Conservation (phyloP, 2,888 invertebrate genomes). For the Lapara coniferarum region DNA sequence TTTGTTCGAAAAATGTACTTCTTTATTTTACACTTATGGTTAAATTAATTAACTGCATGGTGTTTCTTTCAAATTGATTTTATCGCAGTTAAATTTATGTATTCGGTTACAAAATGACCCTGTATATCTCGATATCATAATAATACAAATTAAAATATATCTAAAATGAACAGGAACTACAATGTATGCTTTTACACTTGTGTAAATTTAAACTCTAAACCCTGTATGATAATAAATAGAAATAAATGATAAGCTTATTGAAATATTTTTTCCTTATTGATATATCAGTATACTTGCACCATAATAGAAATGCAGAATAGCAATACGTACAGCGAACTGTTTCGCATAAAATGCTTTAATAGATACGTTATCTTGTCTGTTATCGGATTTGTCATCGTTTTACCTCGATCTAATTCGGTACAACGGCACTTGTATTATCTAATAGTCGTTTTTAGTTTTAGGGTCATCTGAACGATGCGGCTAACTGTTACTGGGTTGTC, state of each 20-base stretch:
- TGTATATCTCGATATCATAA: no score
- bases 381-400: slow-evolving; percentile 66
- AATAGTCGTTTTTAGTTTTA: slow-evolving; percentile 45
- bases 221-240: not conserved
- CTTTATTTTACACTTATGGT: no score
- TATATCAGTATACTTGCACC: slow-evolving; percentile 33
- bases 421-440: slow-evolving; percentile 47
- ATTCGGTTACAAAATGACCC: no score
- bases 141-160: no score
- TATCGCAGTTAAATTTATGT: no score
- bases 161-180: not conserved
- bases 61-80: no score
- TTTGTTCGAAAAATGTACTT: no score
- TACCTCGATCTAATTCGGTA: slow-evolving; percentile 69
- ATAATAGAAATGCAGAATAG: slow-evolving; percentile 1
- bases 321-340: slow-evolving; percentile 35
- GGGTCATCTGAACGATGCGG: slow-evolving; percentile 41
- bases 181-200: not conserved
- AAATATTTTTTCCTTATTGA: slow-evolving; percentile 45
- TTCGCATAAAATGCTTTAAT: slow-evolving; percentile 55
- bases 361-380: slow-evolving; percentile 60
- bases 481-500: slow-evolving; percentile 32
- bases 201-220: not conserved
- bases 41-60: no score
- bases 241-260: slow-evolving; percentile 40